Percentiles rank a stretch among this genome's conserved stretches.
phyloP scores from a whole-genome alignment of 1,140 invertebrate genomes.

The Pseudomyrmex cubaensis region DNA sequence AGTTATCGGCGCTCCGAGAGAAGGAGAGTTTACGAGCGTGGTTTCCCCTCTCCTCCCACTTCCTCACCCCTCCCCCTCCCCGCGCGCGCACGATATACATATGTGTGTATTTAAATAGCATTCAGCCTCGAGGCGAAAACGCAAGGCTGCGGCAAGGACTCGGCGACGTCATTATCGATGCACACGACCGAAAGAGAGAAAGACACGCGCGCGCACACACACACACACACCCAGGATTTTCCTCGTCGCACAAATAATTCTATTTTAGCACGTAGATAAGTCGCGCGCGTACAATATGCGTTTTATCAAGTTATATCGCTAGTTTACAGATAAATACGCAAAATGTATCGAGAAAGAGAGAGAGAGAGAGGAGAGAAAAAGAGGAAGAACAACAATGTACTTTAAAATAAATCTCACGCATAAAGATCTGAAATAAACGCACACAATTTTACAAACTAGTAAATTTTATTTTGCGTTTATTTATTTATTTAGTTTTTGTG shows the following conservation, averaged over 20 bases:
- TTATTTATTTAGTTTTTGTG: too few species aligned
- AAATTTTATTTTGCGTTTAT: not conserved
- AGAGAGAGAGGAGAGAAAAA: too few species aligned
- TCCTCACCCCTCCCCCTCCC: too few species aligned
- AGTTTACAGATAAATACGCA: too few species aligned
- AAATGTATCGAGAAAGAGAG: too few species aligned
- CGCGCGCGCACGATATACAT: not conserved
- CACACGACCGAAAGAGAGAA: slow-evolving; percentile 63
- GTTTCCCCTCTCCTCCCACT: not conserved
- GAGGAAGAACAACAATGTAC: too few species aligned
- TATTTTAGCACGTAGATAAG: not conserved
- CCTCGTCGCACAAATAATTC: not conserved
- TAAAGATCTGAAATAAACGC: not conserved
- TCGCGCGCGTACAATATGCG: not conserved
- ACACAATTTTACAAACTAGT: not conserved
- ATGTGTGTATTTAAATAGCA: slow-evolving; percentile 73
- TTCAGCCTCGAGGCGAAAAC: slow-evolving; percentile 72
- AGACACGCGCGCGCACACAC: too few species aligned
- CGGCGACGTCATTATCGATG: slow-evolving; percentile 60
- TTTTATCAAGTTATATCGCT: too few species aligned
- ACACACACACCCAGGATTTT: slow-evolving; percentile 1
- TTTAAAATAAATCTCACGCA: too few species aligned
- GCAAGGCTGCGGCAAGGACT: slow-evolving; percentile 77
- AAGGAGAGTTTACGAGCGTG: slow-evolving; percentile 11
- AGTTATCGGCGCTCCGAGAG: slow-evolving; percentile 1